A percentile compares a stretch with the other conserved stretches of the same genome.
Evolutionary conservation across 1,140 invertebrate species (phyloP).

Genomic region (Platyscapa corneri): DNA sequence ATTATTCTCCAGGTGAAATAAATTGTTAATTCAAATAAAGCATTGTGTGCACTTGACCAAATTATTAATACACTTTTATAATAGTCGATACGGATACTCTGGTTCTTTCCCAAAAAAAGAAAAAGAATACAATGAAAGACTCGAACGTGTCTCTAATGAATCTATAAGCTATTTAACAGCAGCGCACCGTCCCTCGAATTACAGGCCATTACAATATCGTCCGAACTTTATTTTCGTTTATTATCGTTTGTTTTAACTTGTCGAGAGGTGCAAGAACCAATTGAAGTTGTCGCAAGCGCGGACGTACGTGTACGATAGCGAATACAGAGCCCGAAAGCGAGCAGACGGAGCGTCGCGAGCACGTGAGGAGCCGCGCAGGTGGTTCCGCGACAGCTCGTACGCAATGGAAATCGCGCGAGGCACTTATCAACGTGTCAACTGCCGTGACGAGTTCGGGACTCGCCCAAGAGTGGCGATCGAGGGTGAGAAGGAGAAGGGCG

Average conservation of each 20-base stretch:
- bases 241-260: background rate
- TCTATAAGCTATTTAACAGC: background rate
- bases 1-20: background rate
- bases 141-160: background rate
- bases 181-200: background rate
- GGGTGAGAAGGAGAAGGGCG: too few relatives aligned
- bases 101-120: background rate
- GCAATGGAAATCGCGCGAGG: conserved; percentile 14
- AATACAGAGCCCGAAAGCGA: background rate
- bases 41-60: background rate
- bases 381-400: background rate
- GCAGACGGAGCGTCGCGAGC: background rate
- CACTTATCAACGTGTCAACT: conserved; percentile 23
- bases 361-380: background rate
- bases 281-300: background rate
- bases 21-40: background rate
- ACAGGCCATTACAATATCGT: background rate
- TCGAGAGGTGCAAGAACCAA: background rate
- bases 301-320: background rate
- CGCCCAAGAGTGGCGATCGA: background rate
- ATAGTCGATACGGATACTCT: background rate
- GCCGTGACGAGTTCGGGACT: conserved; percentile 14
- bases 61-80: background rate
- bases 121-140: too few relatives aligned
- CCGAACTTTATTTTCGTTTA: background rate